Evolutionary conservation across 2,113 vertebrate genomes (phyloP).

Genomic region (Semicossyphus pulcher): DNA sequence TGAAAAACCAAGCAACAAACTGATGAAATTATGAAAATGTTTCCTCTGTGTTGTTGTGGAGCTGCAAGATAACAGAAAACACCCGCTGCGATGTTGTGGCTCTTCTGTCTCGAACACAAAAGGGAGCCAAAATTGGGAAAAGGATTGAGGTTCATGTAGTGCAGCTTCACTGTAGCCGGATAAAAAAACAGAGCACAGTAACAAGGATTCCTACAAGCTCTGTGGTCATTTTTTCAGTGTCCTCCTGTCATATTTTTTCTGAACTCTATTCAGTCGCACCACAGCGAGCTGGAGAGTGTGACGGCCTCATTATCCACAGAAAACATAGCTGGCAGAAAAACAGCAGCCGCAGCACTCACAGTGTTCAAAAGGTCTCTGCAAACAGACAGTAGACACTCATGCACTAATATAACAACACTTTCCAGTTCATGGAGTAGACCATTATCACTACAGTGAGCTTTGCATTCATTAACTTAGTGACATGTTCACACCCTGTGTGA

Average conservation of each 20-base stretch:
- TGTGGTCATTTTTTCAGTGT: constrained; percentile 18
- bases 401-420: neutral
- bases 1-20: too few species aligned
- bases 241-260: neutral
- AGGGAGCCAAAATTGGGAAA: neutral
- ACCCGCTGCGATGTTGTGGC: neutral
- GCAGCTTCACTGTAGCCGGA: neutral
- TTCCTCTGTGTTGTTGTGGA: too few species aligned
- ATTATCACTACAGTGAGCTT: neutral
- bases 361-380: neutral
- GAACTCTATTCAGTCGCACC: constrained; percentile 21
- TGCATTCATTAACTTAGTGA: neutral
- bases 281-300: neutral
- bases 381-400: neutral
- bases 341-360: neutral
- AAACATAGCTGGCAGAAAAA: constrained; percentile 7
- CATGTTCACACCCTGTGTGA: neutral
- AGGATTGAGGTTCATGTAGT: neutral
- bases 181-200: constrained; percentile 9
- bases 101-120: neutral
- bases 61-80: neutral
- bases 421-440: neutral
- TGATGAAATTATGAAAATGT: too few species aligned
- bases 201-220: neutral
- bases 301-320: constrained; percentile 16